A percentile compares a stretch with the other conserved stretches of the same genome.
phyloP scores from a whole-genome alignment of 2,797 vertebrate genomes.

The Hipposideros larvatus region DNA sequence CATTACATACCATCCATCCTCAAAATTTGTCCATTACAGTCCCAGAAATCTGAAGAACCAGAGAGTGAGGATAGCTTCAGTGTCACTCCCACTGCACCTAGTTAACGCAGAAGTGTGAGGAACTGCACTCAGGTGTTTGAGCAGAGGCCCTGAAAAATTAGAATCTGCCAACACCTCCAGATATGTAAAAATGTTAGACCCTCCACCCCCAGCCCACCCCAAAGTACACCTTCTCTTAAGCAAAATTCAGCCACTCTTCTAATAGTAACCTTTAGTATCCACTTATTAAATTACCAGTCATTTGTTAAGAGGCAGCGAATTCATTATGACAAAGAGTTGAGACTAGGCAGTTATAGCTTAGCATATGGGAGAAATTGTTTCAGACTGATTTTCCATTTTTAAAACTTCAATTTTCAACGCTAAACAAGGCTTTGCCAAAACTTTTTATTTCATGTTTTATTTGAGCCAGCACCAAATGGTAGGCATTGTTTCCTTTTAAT shows the following conservation, averaged over 20 bases:
- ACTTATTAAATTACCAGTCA: not conserved
- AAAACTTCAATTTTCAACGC: slow-evolving; percentile 52
- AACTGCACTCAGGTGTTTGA: not conserved
- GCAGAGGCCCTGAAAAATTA: not conserved
- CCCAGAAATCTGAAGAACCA: not conserved
- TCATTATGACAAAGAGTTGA: not conserved
- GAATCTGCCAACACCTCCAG: not conserved
- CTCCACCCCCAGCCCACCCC: not conserved
- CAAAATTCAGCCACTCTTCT: slow-evolving; percentile 9
- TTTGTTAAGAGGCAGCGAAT: slow-evolving; percentile 16
- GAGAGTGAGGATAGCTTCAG: not conserved
- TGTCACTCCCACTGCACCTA: not conserved
- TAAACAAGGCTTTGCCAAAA: slow-evolving; percentile 17
- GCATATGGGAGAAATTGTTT: not conserved
- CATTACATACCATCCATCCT: not conserved
- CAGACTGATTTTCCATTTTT: slow-evolving; percentile 29
- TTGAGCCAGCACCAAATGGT: slow-evolving; percentile 60
- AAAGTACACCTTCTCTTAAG: not conserved
- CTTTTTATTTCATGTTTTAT: slow-evolving; percentile 14
- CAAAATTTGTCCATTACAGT: not conserved
- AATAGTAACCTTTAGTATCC: not conserved
- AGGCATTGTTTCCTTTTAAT: slow-evolving; percentile 50
- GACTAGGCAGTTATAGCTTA: not conserved
- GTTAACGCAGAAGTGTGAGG: not conserved
- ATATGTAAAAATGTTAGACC: not conserved